Evolutionary conservation across 2,797 vertebrate genomes (phyloP).

Genomic region (Gymnothorax javanicus): DNA sequence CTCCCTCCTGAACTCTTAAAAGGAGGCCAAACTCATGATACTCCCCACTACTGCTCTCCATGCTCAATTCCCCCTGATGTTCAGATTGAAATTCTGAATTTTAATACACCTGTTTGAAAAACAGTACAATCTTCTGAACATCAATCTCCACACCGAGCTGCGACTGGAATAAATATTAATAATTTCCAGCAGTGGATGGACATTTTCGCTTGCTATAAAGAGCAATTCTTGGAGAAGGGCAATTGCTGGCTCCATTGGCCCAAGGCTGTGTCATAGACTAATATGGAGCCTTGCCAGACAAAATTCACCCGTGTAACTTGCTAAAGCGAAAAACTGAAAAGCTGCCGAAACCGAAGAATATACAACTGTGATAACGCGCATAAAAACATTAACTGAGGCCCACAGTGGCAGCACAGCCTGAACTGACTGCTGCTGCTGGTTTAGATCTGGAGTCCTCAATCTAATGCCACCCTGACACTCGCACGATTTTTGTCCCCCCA

Average conservation of each 20-base stretch:
- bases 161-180: not conserved
- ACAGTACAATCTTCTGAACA: not conserved
- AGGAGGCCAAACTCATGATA: not conserved
- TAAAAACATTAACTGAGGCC: not conserved
- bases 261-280: not conserved
- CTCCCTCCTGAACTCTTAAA: not conserved
- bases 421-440: not conserved
- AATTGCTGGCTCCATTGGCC: not conserved
- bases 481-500: no score
- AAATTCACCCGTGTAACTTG: not conserved
- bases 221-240: no score
- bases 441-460: no score
- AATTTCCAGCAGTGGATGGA: not conserved
- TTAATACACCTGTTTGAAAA: not conserved
- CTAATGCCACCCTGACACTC: no score
- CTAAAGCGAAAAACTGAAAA: not conserved
- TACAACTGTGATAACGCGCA: slow-evolving; percentile 23
- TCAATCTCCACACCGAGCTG: not conserved
- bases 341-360: not conserved
- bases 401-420: not conserved
- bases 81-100: not conserved
- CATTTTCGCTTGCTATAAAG: not conserved
- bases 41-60: not conserved
- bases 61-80: not conserved
- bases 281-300: not conserved